phyloP scores from a whole-genome alignment of 2,797 vertebrate species.

The Potorous gilbertii region DNA sequence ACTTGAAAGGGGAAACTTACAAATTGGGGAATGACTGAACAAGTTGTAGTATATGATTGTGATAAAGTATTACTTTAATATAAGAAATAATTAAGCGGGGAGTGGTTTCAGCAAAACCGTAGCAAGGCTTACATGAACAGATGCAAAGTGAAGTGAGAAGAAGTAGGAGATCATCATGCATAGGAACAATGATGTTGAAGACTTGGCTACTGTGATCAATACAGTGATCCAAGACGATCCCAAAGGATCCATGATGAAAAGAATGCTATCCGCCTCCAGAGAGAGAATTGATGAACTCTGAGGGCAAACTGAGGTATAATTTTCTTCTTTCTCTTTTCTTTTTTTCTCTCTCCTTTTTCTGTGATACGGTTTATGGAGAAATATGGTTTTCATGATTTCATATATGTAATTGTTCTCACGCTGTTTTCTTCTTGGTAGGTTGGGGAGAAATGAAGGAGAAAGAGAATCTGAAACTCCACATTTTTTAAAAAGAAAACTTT shows the following conservation, averaged over 20 bases:
- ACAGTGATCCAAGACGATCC: not conserved
- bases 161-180: not conserved
- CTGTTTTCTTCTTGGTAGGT: not conserved
- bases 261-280: not conserved
- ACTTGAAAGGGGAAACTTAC: not conserved
- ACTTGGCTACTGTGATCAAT: not conserved
- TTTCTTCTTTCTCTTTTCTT: not conserved
- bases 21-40: not conserved
- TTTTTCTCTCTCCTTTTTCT: not conserved
- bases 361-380: not conserved
- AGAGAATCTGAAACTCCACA: not conserved
- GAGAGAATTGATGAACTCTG: not conserved
- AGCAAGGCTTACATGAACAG: not conserved
- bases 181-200: not conserved
- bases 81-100: not conserved
- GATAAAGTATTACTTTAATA: not conserved
- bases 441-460: not conserved
- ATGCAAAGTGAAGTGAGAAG: not conserved
- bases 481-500: not conserved
- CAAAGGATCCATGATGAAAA: not conserved
- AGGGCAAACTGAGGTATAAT: not conserved
- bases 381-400: not conserved
- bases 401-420: not conserved
- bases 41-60: not conserved
- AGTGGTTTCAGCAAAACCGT: not conserved